These are phyloP conservation scores for Hormaphis cornu DNA, from an alignment of 1,140 invertebrate genomes.

Conservation along the genomic window DNA sequence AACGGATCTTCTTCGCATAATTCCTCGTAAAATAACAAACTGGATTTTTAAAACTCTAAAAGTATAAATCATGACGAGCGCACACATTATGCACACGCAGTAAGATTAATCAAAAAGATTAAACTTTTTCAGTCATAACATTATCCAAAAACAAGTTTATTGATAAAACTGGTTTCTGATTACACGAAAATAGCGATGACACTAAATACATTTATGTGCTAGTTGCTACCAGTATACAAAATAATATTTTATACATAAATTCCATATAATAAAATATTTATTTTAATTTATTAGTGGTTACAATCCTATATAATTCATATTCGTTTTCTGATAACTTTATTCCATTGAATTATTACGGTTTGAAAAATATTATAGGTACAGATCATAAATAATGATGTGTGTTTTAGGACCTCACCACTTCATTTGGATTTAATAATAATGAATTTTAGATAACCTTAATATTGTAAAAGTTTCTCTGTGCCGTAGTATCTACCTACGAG, in stretches of 20 bases:
- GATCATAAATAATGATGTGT: too few relatives aligned
- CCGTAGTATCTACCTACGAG: too few relatives aligned
- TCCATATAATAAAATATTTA: too few relatives aligned
- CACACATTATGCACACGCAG: neutral
- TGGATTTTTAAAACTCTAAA: neutral
- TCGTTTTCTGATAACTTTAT: too few relatives aligned
- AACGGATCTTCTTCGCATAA: neutral
- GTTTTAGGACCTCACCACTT: too few relatives aligned
- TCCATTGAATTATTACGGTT: too few relatives aligned
- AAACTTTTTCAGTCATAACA: neutral
- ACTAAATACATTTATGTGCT: neutral
- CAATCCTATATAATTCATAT: too few relatives aligned
- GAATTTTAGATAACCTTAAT: too few relatives aligned
- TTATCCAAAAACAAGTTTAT: neutral
- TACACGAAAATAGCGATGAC: neutral
- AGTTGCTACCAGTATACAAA: slow-evolving; percentile 1
- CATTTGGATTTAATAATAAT: too few relatives aligned
- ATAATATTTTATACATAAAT: neutral
- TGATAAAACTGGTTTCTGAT: slow-evolving; percentile 18
- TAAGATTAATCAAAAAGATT: slow-evolving; percentile 18
- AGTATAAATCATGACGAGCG: slow-evolving; percentile 9
- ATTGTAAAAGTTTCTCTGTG: too few relatives aligned
- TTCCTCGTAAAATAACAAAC: neutral
- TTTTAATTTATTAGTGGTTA: too few relatives aligned
- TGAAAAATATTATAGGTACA: too few relatives aligned